These are phyloP conservation scores for Bombus sylvicola DNA, from an alignment of 1,140 invertebrate species.

Conservation along the genomic window DNA sequence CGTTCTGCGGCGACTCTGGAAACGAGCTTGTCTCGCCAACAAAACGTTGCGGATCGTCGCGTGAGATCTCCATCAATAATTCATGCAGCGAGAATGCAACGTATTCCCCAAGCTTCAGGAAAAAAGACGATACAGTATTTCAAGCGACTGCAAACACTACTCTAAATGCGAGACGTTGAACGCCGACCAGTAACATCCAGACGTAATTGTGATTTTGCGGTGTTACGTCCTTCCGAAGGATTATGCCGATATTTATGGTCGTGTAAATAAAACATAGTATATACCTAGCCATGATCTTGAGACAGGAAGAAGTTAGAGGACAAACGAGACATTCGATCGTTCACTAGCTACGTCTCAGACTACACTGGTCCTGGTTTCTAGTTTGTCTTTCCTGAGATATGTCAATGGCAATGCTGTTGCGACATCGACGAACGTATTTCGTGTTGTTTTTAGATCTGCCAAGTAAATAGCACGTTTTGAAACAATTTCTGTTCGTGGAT, in stretches of 20 bases:
- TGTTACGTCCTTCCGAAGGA: not conserved
- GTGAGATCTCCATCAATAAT: slow-evolving; percentile 59
- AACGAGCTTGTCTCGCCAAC: slow-evolving; percentile 31
- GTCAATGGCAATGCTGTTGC: too few relatives aligned
- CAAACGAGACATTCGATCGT: not conserved
- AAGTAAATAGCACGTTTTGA: not conserved
- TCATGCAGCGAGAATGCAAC: slow-evolving; percentile 37
- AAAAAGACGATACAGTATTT: slow-evolving; percentile 11
- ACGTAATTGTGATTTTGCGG: slow-evolving; percentile 6
- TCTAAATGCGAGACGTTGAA: not conserved
- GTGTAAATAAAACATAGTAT: not conserved
- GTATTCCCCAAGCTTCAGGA: not conserved
- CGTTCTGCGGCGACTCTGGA: slow-evolving; percentile 7
- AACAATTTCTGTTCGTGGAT: not conserved
- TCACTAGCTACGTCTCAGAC: not conserved
- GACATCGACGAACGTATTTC: not conserved
- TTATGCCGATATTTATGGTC: slow-evolving; percentile 17
- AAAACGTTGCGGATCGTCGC: slow-evolving; percentile 10
- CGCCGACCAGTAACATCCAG: not conserved
- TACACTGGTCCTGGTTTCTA: not conserved
- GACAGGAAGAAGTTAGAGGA: not conserved
- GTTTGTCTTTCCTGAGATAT: not conserved
- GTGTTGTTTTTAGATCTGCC: not conserved
- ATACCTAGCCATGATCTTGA: not conserved
- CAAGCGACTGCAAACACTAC: not conserved